Base-by-base conservation (phyloP, 2,797 vertebrate genomes). In the Streptopelia turtur region DNA sequence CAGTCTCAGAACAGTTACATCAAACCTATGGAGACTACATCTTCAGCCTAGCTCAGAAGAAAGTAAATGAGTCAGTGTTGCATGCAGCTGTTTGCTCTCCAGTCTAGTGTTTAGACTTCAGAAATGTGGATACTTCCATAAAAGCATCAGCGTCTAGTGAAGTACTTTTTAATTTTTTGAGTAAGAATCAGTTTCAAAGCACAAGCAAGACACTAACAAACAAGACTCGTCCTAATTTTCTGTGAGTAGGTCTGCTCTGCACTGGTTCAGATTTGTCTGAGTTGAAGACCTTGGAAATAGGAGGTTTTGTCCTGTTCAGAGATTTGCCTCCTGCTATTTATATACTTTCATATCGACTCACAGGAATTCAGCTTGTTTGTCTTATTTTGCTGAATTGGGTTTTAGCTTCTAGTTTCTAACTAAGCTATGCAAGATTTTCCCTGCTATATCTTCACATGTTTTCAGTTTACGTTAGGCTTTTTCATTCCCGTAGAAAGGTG, bases 361-460 rank as follows among this genome's bases (percentile, higher is more conserved):
- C 11, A 45, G 21, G 20, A 55, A 16, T 78, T 79, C 69, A 79
- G 8, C 56, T 88, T 81, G 21, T 8, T 41, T 77, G 13, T 13
- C 31, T 55, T 71, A 31, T 53, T 69, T 77, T 70, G 49, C 27
- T 81, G 68, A 74, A 76, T 31, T 63, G 17, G 16, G 33, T 70
- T 57, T 60, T 49, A 35, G 28, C n/a, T 83, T 50, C 71, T 80
- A 49, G 30, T 47, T 89, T 91, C 52, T 91, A 69, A 61, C 21
- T 21, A 82, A 79, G 14, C 11, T 45, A 20, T 0, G 1, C 11
- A 57, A 74, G 10, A 43, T 70, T 66, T 92, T 20, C 8, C 23
- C 16, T 1, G 0, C 4, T n/a, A 8, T 25, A 56, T 35, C 45
- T 56, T 90, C 15, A 13, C 1, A 0, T 13, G 6, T n/a, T 86